phyloP scores from a whole-genome alignment of 2,888 invertebrate species.

The Chloroclysta siterata region DNA sequence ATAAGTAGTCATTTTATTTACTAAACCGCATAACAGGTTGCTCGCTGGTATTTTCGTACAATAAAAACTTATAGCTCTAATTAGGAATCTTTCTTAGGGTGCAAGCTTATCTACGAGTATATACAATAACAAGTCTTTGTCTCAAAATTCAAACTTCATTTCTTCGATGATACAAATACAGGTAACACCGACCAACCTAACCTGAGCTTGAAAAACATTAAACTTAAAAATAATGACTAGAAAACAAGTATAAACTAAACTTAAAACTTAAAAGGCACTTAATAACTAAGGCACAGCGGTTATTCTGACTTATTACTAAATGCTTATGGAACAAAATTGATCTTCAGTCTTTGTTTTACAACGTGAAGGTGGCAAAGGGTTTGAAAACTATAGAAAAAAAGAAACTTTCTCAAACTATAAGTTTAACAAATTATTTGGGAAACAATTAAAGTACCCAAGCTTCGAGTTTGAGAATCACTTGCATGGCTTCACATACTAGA shows the following conservation, averaged over 20 bases:
- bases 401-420: background rate
- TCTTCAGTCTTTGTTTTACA: conserved; percentile 80
- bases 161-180: conserved; percentile 39
- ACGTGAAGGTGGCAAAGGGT: conserved; percentile 56
- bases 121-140: conserved; percentile 77
- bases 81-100: conserved; percentile 83
- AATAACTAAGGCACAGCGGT: conserved; percentile 79
- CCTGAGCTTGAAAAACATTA: conserved; percentile 46
- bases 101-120: conserved; percentile 66
- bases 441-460: background rate
- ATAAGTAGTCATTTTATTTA: conserved; percentile 41
- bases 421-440: background rate
- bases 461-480: background rate
- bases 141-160: conserved; percentile 50
- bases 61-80: conserved; percentile 58
- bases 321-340: conserved; percentile 76
- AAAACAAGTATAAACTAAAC: conserved; percentile 70
- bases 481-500: background rate
- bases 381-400: background rate
- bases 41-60: conserved; percentile 53
- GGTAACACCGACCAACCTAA: conserved; percentile 31
- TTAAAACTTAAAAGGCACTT: conserved; percentile 55
- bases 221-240: conserved; percentile 77
- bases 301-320: conserved; percentile 71
- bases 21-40: conserved; percentile 54